Percentiles rank a stretch among this genome's conserved stretches.
Evolutionary conservation across 2,888 invertebrate species (phyloP).

Genomic region (Julus scandinavius): DNA sequence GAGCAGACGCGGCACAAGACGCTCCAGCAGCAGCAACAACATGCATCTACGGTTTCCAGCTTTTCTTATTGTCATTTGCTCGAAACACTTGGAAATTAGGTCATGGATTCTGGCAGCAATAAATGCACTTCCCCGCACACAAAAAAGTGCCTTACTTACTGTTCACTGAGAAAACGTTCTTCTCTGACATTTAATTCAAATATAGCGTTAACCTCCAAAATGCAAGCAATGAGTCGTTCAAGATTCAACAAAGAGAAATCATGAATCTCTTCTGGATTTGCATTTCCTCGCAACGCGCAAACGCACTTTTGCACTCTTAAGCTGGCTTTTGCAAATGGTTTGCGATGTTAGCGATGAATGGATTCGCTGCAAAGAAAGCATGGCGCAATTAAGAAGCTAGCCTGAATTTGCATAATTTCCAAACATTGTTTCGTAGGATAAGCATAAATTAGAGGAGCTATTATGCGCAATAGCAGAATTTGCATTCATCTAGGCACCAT

Average conservation of each 20-base stretch:
- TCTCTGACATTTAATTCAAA: conserved; percentile 36
- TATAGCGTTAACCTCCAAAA: conserved; percentile 24
- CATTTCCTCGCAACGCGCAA: neutral
- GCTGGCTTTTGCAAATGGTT: neutral
- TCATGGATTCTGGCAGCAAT: conserved; percentile 7
- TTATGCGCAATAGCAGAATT: neutral
- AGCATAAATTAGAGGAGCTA: neutral
- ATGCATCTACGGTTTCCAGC: neutral
- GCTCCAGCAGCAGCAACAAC: neutral
- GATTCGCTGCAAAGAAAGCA: neutral
- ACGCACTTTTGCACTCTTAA: conserved; percentile 24
- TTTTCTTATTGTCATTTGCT: conserved; percentile 25
- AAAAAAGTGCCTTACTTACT: conserved; percentile 36
- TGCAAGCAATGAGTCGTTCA: conserved; percentile 33
- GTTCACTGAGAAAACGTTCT: conserved; percentile 5
- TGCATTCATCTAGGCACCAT: neutral
- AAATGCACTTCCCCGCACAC: neutral
- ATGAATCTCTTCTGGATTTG: conserved; percentile 19
- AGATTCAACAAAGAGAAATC: conserved; percentile 16
- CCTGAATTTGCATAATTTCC: conserved; percentile 21
- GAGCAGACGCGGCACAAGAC: neutral
- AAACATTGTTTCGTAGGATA: neutral
- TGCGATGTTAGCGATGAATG: neutral
- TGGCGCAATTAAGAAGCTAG: neutral
- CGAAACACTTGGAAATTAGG: conserved; percentile 25